Evolutionary conservation across 2,797 vertebrate species (phyloP).

Genomic region (Arnoldichthys spilopterus): DNA sequence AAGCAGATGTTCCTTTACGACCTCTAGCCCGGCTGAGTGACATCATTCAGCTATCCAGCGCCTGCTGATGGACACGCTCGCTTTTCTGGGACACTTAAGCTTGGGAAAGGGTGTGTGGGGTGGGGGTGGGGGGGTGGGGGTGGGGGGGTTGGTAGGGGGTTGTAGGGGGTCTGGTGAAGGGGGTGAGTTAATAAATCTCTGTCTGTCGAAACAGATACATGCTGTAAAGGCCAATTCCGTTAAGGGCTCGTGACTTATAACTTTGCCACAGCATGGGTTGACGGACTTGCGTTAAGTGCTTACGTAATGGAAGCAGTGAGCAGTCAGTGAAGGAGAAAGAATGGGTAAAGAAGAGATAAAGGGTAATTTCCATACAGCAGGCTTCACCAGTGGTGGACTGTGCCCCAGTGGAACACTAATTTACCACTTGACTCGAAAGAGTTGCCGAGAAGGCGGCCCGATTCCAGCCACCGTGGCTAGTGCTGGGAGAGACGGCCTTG

Average conservation of each 20-base stretch:
- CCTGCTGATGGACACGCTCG: constrained; percentile 55
- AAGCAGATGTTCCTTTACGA: constrained; percentile 55
- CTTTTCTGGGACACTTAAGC: constrained; percentile 51
- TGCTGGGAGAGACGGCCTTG: constrained; percentile 18
- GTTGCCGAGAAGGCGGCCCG: not conserved
- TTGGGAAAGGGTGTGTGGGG: constrained; percentile 32
- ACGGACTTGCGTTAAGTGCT: constrained; percentile 12
- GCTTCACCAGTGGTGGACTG: constrained; percentile 34
- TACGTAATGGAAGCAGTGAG: constrained; percentile 26
- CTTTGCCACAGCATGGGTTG: constrained; percentile 39
- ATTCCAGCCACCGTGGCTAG: not conserved
- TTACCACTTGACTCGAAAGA: constrained; percentile 38
- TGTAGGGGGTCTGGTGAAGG: constrained; percentile 10
- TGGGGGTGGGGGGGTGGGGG: constrained; percentile 1
- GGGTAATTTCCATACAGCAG: constrained; percentile 24
- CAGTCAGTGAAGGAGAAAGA: constrained; percentile 1
- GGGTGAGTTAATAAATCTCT: constrained; percentile 65
- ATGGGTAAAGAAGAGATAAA: constrained; percentile 22
- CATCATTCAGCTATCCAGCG: constrained; percentile 65
- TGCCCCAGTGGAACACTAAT: constrained; percentile 29
- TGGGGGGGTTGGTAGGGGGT: not conserved
- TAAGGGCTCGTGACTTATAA: constrained; percentile 56
- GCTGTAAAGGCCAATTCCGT: constrained; percentile 60
- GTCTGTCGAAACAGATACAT: constrained; percentile 58
- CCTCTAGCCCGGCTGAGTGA: constrained; percentile 67